Base-by-base conservation (phyloP, 2,113 vertebrate species). In the Archocentrus centrarchus region DNA sequence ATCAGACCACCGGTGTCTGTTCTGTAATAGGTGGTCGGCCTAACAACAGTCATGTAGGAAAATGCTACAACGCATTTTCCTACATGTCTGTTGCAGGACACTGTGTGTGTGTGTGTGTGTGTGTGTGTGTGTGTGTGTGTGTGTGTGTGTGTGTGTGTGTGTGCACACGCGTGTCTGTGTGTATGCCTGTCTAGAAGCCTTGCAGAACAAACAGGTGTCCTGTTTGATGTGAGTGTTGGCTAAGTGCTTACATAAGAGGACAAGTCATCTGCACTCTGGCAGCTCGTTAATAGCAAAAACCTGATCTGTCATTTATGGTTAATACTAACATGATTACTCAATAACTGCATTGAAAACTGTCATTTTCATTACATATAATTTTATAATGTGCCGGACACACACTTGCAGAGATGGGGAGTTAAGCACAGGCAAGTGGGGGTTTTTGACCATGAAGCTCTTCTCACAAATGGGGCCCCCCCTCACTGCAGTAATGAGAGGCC, bases 201-300 rank as follows among this genome's bases (percentile, higher is more conserved):
- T 87, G 85, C 77, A 82, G 87, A 91, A 94, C 82, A 86, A 88
- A 86, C 93, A 95, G 93, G 91, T 95, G 95, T 93, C 94, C 90
- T 86, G 88, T 93, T 89, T 92, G 88, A 93, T 92, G 88, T 58
- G 77, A 88, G 84, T 77, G 47, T 59, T 77, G 84, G 82, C 82
- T 91, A 86, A 91, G 77, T 75, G 89, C 88, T 95, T 94, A 88
- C 90, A 90, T 93, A 93, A 94, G 85, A 86, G 55, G 81, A 83
- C 86, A 79, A 81, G 88, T 92, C 85, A 91, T 81, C 87, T 90
- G 86, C 90, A 79, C 86, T 89, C 78, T 81, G 79, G 83, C 81
- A 91, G 86, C 84, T 87, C 80, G 83, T 89, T 35, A 32, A 79
- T 75, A 82, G 35, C 61, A 80, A 32, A 20, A 73, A 73, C 13